Base-by-base conservation (phyloP, 2,888 invertebrate genomes). In the Cephus pygmeus region DNA sequence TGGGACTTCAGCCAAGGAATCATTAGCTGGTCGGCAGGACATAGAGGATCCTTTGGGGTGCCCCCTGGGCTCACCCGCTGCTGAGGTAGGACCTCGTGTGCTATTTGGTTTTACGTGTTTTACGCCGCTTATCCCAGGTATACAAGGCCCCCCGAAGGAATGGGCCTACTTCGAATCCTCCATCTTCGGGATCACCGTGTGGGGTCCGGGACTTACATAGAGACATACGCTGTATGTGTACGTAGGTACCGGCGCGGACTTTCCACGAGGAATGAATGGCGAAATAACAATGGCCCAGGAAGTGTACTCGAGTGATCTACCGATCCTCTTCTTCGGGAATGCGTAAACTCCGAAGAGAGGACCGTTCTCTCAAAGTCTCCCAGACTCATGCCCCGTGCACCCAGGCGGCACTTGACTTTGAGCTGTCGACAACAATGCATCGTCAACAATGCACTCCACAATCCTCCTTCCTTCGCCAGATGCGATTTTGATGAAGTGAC, bases 251-350 rank as follows among this genome's bases (percentile, higher is more conserved):
- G 85, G 87, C 85, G 83, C 84, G 79, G 79, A 83, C 85, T 79
- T 81, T 80, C 83, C 83, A 81, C 79, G 83, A 81, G 80, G 80
- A 80, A 82, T 86, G 85, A 85, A 87, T 87, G 83, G 85, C 80
- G 80, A 81, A 56, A 81, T 80, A 83, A 88, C 88, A 88, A 88
- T 87, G 81, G 81, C 83, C 83, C 89, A 89, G 90, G 89, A 90
- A 90, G 88, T 90, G 85, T 87, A 88, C 89, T 87, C 87, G 85
- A 88, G 83, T 86, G 89, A 89, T 88, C 88, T 85, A 82, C 84
- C 86, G 86, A 87, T 87, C 86, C 82, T 76, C 71, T 79, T 82
- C 83, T 76, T 76, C 82, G 82, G 77, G 81, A 83, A 81, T 36
- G 76, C 71, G 71, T 71, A 71, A 71, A 71, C 71, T 71, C 9